Evolutionary conservation across 2,888 invertebrate species (phyloP).

Genomic region (Morpho helenor): DNA sequence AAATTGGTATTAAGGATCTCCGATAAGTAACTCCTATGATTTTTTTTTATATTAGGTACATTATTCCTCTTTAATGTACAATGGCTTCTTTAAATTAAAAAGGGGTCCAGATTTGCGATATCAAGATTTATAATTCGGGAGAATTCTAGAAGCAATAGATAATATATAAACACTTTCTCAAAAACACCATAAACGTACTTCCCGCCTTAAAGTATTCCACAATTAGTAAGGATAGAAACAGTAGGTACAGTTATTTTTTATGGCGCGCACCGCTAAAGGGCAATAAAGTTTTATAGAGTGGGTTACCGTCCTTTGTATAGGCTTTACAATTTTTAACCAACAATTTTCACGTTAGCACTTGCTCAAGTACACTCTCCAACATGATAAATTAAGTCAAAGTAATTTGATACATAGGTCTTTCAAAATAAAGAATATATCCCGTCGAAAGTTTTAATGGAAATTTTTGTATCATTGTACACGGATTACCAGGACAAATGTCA

Average conservation of each 20-base stretch:
- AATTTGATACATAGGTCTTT: not conserved
- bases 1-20: too few species aligned
- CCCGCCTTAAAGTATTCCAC: slow-evolving; percentile 9
- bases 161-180: not conserved
- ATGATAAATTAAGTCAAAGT: not conserved
- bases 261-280: slow-evolving; percentile 32
- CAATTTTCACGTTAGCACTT: slow-evolving; percentile 38
- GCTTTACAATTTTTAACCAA: slow-evolving; percentile 30
- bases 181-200: slow-evolving; percentile 11
- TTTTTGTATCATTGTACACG: slow-evolving; percentile 1
- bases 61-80: too few species aligned
- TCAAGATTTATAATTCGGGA: too few species aligned
- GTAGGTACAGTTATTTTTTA: slow-evolving; percentile 46
- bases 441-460: not conserved
- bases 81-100: too few species aligned
- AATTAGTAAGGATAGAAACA: slow-evolving; percentile 12
- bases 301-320: slow-evolving; percentile 36
- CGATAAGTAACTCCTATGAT: too few species aligned
- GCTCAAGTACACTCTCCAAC: slow-evolving; percentile 24
- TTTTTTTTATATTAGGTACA: too few species aligned
- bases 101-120: too few species aligned
- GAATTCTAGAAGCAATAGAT: too few species aligned
- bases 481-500: slow-evolving; percentile 16
- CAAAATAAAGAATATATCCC: not conserved
- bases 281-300: slow-evolving; percentile 50